These are phyloP conservation scores for Drosophila kambysellisi DNA, from an alignment of 2,888 invertebrate species.

Conservation along the genomic window DNA sequence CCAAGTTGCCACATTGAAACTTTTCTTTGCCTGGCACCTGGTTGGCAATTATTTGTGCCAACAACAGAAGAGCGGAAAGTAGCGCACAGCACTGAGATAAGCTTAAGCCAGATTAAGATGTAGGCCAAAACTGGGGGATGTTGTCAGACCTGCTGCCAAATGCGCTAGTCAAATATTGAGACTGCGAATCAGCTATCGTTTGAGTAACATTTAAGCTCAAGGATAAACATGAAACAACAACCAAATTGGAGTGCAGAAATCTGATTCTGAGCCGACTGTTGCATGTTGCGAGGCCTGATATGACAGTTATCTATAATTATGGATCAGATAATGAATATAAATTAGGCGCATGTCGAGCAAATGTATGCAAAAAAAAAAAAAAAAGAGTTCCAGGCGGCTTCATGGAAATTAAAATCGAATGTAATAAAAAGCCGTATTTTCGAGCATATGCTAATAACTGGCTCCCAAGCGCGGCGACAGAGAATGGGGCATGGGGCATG, in stretches of 20 bases:
- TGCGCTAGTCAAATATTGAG: constrained; percentile 53
- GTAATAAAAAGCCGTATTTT: constrained; percentile 60
- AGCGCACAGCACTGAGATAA: constrained; percentile 27
- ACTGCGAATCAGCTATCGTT: constrained; percentile 39
- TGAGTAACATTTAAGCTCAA: constrained; percentile 47
- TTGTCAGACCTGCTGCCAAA: constrained; percentile 26
- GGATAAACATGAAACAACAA: constrained; percentile 45
- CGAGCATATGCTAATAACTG: constrained; percentile 63
- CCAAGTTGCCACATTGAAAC: constrained; percentile 12
- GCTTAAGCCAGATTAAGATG: constrained; percentile 59
- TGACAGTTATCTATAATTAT: constrained; percentile 71
- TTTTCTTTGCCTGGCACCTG: constrained; percentile 13
- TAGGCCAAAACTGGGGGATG: constrained; percentile 14
- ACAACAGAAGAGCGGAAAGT: constrained; percentile 7
- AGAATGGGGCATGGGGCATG: constrained; percentile 15
- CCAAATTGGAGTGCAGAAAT: constrained; percentile 21
- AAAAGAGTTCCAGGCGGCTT: constrained; percentile 53
- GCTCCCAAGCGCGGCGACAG: constrained; percentile 45
- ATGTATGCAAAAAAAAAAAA: constrained; percentile 32
- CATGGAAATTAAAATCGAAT: constrained; percentile 75
- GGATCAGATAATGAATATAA: constrained; percentile 79
- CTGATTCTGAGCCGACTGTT: constrained; percentile 5
- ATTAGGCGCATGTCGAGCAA: constrained; percentile 70
- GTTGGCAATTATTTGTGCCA: constrained; percentile 51
- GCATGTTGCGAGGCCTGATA: constrained; percentile 22